Conservation (phyloP, 2,888 invertebrate genomes). For the Cosmopolites sordidus region DNA sequence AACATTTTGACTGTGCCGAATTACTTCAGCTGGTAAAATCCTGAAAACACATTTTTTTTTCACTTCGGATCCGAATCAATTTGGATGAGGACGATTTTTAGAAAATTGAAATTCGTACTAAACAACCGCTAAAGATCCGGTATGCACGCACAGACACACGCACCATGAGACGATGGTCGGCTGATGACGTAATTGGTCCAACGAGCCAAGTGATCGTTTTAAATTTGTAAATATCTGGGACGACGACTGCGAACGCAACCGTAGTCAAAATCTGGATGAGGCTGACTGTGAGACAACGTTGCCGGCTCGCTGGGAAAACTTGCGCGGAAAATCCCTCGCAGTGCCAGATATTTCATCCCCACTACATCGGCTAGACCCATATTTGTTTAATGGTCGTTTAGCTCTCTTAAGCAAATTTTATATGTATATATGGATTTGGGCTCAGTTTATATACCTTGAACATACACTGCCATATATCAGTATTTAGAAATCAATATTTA, state of each 20-base stretch:
- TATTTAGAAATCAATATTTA: too few relatives aligned
- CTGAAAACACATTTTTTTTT: slow-evolving; percentile 16
- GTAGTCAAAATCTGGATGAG: slow-evolving; percentile 30
- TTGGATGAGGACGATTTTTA: too few relatives aligned
- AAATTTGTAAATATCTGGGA: slow-evolving; percentile 49
- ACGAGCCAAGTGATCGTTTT: slow-evolving; percentile 43
- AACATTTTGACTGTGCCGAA: slow-evolving; percentile 16
- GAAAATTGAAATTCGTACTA: not conserved
- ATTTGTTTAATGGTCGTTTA: not conserved
- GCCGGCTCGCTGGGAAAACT: slow-evolving; percentile 30
- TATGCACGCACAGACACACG: slow-evolving; percentile 25
- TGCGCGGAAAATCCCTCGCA: slow-evolving; percentile 28
- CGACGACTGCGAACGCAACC: slow-evolving; percentile 31
- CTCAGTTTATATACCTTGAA: too few relatives aligned
- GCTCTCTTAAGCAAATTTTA: not conserved
- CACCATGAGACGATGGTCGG: slow-evolving; percentile 26
- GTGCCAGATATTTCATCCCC: slow-evolving; percentile 19
- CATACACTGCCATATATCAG: too few relatives aligned
- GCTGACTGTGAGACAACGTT: slow-evolving; percentile 25
- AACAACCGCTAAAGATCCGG: not conserved
- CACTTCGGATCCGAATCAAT: too few relatives aligned
- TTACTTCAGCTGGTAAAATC: slow-evolving; percentile 6
- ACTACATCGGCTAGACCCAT: slow-evolving; percentile 11
- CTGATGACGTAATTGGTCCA: slow-evolving; percentile 35
- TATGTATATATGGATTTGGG: not conserved